A percentile compares a stretch with the other conserved stretches of the same genome.
These are phyloP conservation scores for Cryptops parisi DNA, from an alignment of 2,888 invertebrate species.

Conservation along the genomic window DNA sequence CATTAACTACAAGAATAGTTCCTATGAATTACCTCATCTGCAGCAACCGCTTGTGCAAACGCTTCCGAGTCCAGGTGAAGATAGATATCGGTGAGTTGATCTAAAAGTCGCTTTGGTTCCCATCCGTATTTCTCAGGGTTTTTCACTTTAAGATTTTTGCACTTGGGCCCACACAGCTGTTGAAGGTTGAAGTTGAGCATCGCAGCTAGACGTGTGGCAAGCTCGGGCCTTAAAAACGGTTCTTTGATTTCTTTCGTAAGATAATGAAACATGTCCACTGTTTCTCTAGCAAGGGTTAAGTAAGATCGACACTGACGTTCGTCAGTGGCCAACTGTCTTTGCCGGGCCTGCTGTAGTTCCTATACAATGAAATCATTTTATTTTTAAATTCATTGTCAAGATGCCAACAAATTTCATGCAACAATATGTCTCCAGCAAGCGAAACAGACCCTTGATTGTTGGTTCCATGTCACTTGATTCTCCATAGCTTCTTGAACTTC, in stretches of 20 bases:
- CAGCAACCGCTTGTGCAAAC: constrained; percentile 82
- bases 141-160: constrained; percentile 76
- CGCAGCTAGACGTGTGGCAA: constrained; percentile 85
- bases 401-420: too few species aligned
- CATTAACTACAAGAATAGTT: not conserved
- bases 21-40: constrained; percentile 69
- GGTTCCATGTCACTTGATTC: constrained; percentile 50
- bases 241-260: constrained; percentile 79
- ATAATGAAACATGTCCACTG: constrained; percentile 96
- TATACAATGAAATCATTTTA: too few species aligned
- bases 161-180: constrained; percentile 91
- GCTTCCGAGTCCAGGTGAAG: constrained; percentile 83
- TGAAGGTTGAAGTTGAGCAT: constrained; percentile 98
- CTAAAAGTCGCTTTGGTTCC: constrained; percentile 83
- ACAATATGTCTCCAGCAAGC: too few species aligned
- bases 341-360: constrained; percentile 56
- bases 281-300: constrained; percentile 80
- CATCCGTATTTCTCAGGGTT: constrained; percentile 92
- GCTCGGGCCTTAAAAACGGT: constrained; percentile 83
- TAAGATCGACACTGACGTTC: constrained; percentile 77
- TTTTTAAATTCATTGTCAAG: too few species aligned
- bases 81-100: constrained; percentile 91
- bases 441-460: constrained; percentile 40
- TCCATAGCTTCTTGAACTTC: constrained; percentile 71
- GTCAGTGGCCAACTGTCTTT: constrained; percentile 64